Evolutionary conservation across 2,797 vertebrate genomes (phyloP), one percentile per base, ranked within the genome.

Genomic region (Acestrorhynchus altus): DNA sequence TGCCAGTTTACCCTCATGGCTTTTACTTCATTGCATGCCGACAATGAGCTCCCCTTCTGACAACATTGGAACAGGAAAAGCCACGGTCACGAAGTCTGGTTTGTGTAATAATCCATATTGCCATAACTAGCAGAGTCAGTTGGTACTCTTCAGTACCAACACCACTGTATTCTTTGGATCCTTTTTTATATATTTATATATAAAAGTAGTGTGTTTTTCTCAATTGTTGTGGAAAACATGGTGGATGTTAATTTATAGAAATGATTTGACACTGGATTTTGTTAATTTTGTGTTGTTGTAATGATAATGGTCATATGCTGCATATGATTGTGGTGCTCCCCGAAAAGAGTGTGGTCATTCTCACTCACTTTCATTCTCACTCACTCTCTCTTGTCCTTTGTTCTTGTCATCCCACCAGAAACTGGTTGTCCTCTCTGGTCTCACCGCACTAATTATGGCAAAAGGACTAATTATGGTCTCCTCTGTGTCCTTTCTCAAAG

Each of bases 351-450:
- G n/a, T 1, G n/a, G 2, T 11, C 4, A 1, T 3, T 28, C 24
- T 12, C 16, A 0, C 20, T 46, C 8, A 40, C n/a, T 24, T 26
- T 57, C 35, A 28, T 24, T 56, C 5, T 4, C 12, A 10, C 22
- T 15, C 22, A 15, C 57, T 56, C 18, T n/a, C 68, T 18, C 59
- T 51, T 16, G 11, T 49, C 68, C 26, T 78, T 76, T 82, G 59
- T 75, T 75, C 56, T 49, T 16, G 20, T 52, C n/a, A 51, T 77
- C 64, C 51, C 52, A 70, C 31, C 46, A 80, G 65, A 83, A 59
- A 51, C 56, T 39, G 15, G 57, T 65, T 79, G 69, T 83, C 73
- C 20, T 64, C 74, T 46, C 69, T 70, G 57, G 42, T 70, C 47
- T 73, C 59, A 77, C 35, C 74, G 54, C 52, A 57, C 60, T 63